These are phyloP conservation scores for Hoplias malabaricus DNA, from an alignment of 2,113 vertebrate genomes.

Conservation along the genomic window DNA sequence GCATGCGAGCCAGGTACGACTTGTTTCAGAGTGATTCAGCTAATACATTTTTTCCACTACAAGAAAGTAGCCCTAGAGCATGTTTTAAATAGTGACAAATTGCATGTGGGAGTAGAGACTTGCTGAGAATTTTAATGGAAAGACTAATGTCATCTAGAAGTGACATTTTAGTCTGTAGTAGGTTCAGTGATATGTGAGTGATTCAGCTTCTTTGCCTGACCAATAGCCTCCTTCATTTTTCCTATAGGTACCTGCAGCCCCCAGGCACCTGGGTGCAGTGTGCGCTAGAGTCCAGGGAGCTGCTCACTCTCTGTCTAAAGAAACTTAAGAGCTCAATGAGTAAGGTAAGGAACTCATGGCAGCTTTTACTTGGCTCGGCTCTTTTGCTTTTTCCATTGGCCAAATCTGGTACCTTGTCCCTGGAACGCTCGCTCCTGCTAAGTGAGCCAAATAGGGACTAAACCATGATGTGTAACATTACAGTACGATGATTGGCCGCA, in stretches of 20 bases:
- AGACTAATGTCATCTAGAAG: too few relatives aligned
- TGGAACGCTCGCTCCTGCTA: too few relatives aligned
- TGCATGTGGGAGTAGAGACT: too few relatives aligned
- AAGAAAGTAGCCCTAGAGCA: too few relatives aligned
- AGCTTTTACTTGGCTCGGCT: too few relatives aligned
- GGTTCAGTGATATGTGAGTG: not conserved
- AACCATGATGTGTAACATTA: too few relatives aligned
- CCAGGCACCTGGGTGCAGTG: conserved; percentile 90
- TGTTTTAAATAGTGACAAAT: too few relatives aligned
- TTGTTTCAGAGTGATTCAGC: not conserved
- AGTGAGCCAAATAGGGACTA: too few relatives aligned
- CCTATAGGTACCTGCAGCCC: conserved; percentile 88
- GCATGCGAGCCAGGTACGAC: not conserved
- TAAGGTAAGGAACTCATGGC: conserved; percentile 61
- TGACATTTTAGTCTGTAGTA: not conserved
- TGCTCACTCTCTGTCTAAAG: conserved; percentile 93
- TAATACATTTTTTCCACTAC: not conserved
- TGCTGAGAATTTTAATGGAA: too few relatives aligned
- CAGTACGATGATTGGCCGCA: too few relatives aligned
- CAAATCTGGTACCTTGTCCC: too few relatives aligned
- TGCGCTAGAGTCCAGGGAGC: conserved; percentile 91
- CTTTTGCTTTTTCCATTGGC: too few relatives aligned
- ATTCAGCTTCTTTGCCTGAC: not conserved
- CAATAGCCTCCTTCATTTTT: not conserved
- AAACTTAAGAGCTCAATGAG: conserved; percentile 86